Conservation (phyloP, 2,888 invertebrate species). For the Ceraclea dissimilis region DNA sequence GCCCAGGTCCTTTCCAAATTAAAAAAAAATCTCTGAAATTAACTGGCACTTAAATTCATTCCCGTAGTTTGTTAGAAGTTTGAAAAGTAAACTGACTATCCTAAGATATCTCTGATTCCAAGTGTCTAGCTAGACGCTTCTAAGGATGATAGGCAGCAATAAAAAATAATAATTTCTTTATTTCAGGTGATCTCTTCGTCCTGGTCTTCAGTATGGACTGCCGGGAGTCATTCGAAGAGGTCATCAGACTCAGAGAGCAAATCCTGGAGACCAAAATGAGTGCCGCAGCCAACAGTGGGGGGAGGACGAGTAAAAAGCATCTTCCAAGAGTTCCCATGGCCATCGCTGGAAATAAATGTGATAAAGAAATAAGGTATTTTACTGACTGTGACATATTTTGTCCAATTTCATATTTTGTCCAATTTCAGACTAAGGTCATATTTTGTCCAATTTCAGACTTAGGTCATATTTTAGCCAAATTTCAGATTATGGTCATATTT, state of each 20-base stretch:
- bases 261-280: conserved; percentile 77
- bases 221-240: conserved; percentile 77
- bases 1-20: too few relatives aligned
- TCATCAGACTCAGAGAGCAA: conserved; percentile 70
- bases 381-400: too few relatives aligned
- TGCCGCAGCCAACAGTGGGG: conserved; percentile 55
- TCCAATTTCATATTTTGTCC: background rate
- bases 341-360: conserved; percentile 81
- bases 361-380: conserved; percentile 66
- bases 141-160: too few relatives aligned
- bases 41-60: too few relatives aligned
- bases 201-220: conserved; percentile 80
- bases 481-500: too few relatives aligned
- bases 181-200: conserved; percentile 63
- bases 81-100: too few relatives aligned
- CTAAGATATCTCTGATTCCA: too few relatives aligned
- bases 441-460: too few relatives aligned
- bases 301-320: conserved; percentile 51
- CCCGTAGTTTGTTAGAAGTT: too few relatives aligned
- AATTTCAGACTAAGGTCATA: background rate
- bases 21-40: too few relatives aligned
- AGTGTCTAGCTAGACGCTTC: too few relatives aligned
- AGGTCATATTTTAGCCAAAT: too few relatives aligned
- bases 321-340: conserved; percentile 75
- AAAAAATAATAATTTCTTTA: background rate